Base-by-base conservation (phyloP, 2,113 vertebrate genomes). In the Tetraodon nigroviridis region DNA sequence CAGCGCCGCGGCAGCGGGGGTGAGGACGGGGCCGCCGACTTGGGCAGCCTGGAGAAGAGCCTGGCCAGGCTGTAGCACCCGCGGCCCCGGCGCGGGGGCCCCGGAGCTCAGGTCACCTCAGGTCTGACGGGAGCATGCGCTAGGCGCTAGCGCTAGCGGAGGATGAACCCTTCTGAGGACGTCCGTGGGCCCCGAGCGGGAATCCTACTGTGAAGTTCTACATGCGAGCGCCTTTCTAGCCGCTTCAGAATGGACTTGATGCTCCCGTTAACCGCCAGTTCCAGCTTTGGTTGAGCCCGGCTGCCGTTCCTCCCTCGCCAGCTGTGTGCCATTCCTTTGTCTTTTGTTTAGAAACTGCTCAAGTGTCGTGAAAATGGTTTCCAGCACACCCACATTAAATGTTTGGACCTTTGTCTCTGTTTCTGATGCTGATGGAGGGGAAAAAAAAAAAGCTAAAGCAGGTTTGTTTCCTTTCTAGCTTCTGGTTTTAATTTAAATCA, bases 1-100 rank as follows among this genome's bases (percentile, higher is more conserved):
- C 79, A 98, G 93, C 1, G 94, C 93, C 90, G 91, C 7, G 92
- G 93, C 27, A 88, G 69, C 51, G 92, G 92, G 70, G 93, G 89
- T 2, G 92, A 95, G 12, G 76, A 91, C 0, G 87, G 88, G 13
- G 85, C 87, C 1, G 92, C 90, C 0, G 91, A 95, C 69, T 79
- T 96, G 0, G 79, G 91, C 58, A 84, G 53, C 64, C 67, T 99
- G 0, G 91, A 98, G 89, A 94, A 87, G 18, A 92, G 92, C 89
- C 87, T 99, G 83, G 87, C 90, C 15, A 94, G 89, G 63, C 84
- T 97, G 49, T 99, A 84, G 93, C 22, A 50, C 22, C 42, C 17
- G 6, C 29, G 17, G 17, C 16, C 52, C 52, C 52, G 55, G 60
- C 55, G 58, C 48, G n/a, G 55, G 52, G 47, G 50, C 53, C 45